A percentile compares a stretch with the other conserved stretches of the same genome.
Conservation (phyloP, 1,140 invertebrate genomes). For the Drosophila equinoxialis region DNA sequence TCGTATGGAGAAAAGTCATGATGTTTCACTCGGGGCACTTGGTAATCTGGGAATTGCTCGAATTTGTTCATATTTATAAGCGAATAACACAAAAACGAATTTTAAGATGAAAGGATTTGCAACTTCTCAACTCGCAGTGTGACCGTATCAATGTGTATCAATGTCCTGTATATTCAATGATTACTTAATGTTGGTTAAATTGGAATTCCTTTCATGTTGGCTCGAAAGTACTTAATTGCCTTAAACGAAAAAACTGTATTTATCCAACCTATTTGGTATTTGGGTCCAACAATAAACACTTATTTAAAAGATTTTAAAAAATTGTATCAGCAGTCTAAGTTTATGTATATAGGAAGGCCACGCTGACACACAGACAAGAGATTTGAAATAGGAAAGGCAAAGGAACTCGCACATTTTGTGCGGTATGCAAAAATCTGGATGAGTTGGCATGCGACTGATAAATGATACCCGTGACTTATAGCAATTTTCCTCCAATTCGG, state of each 20-base stretch:
- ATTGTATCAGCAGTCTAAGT: conserved; percentile 41
- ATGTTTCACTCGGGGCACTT: conserved; percentile 85
- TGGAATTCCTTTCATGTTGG: background rate
- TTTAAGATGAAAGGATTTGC: conserved; percentile 71
- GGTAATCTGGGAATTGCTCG: conserved; percentile 87
- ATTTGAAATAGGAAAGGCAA: conserved; percentile 39
- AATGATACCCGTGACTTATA: conserved; percentile 67
- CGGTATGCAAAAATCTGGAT: conserved; percentile 72
- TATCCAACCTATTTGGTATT: too few relatives aligned
- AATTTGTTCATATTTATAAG: conserved; percentile 38
- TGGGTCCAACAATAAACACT: background rate
- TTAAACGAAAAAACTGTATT: background rate
- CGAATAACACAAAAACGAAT: conserved; percentile 6
- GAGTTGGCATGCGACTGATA: conserved; percentile 73
- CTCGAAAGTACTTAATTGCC: conserved; percentile 9
- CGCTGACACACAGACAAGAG: background rate
- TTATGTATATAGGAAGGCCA: background rate
- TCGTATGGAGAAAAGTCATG: conserved; percentile 89
- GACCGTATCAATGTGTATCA: conserved; percentile 48
- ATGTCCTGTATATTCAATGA: conserved; percentile 21
- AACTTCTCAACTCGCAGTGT: conserved; percentile 63
- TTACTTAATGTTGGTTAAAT: background rate
- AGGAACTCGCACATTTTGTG: conserved; percentile 59
- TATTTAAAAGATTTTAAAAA: conserved; percentile 41
- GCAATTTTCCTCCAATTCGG: conserved; percentile 75